A percentile compares a stretch with the other conserved stretches of the same genome.
These are phyloP conservation scores for Melipona bicolor DNA, from an alignment of 2,888 invertebrate genomes.

Conservation along the genomic window DNA sequence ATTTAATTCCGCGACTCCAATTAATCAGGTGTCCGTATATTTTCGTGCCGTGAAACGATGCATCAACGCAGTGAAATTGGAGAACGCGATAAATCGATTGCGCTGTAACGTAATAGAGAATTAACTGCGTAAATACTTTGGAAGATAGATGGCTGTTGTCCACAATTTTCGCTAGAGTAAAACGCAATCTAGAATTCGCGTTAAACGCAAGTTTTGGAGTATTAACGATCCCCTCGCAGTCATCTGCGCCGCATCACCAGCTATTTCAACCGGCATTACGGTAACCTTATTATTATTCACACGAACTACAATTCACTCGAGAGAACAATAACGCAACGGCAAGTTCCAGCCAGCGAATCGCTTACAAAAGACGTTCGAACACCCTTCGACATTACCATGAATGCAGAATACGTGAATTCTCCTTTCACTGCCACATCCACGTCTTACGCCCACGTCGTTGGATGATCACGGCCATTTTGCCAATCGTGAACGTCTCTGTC, in stretches of 20 bases:
- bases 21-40: too few relatives aligned
- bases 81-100: too few relatives aligned
- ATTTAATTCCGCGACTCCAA: too few relatives aligned
- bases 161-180: too few relatives aligned
- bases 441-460: not conserved
- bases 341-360: not conserved
- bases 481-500: not conserved
- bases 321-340: constrained; percentile 19
- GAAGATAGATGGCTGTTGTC: too few relatives aligned
- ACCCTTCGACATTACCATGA: not conserved
- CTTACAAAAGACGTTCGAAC: not conserved
- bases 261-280: not conserved
- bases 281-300: constrained; percentile 7
- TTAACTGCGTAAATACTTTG: too few relatives aligned
- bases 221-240: not conserved
- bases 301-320: not conserved
- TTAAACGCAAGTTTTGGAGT: not conserved
- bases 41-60: too few relatives aligned
- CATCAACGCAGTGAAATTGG: too few relatives aligned
- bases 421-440: not conserved
- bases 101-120: too few relatives aligned
- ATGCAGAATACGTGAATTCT: not conserved
- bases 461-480: not conserved
- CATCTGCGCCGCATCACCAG: not conserved
- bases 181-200: not conserved